Evolutionary conservation across 2,797 vertebrate genomes (phyloP).

Genomic region (Triplophysa yarkandensis): DNA sequence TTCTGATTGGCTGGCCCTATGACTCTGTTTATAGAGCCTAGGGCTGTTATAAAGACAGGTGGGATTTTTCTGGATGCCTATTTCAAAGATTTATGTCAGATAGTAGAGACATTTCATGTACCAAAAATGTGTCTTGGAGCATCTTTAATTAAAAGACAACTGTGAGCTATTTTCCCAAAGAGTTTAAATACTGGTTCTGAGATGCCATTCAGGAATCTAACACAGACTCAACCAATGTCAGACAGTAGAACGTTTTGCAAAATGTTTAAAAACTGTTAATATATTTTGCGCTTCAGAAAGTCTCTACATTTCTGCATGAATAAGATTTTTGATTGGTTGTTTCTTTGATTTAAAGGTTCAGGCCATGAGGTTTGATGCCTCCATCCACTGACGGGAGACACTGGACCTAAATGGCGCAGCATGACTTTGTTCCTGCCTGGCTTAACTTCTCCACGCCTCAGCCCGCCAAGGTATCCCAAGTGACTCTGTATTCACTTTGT

Average conservation of each 20-base stretch:
- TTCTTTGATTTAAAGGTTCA: slow-evolving; percentile 77
- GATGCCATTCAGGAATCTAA: neutral
- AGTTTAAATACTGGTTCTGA: neutral
- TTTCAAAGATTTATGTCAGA: neutral
- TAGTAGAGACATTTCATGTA: neutral
- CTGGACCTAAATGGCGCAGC: slow-evolving; percentile 99
- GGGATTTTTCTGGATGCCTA: neutral
- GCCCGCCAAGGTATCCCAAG: slow-evolving; percentile 89
- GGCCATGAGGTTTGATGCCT: slow-evolving; percentile 99
- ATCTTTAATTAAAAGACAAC: neutral
- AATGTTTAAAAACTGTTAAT: too few relatives aligned
- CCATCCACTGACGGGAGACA: slow-evolving; percentile 98
- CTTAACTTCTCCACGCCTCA: slow-evolving; percentile 99
- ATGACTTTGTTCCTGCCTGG: slow-evolving; percentile 99
- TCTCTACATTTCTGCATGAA: too few relatives aligned
- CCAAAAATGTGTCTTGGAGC: neutral
- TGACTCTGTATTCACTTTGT: slow-evolving; percentile 15
- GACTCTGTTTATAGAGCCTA: neutral
- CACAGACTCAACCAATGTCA: neutral
- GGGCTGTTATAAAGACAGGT: neutral
- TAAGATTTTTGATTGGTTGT: neutral
- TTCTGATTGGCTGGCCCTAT: slow-evolving; percentile 5
- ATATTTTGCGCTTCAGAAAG: too few relatives aligned
- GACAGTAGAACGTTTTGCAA: neutral
- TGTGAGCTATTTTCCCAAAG: neutral